Base-by-base conservation (phyloP, 2,888 invertebrate species). In the Acanthosoma haemorrhoidale region DNA sequence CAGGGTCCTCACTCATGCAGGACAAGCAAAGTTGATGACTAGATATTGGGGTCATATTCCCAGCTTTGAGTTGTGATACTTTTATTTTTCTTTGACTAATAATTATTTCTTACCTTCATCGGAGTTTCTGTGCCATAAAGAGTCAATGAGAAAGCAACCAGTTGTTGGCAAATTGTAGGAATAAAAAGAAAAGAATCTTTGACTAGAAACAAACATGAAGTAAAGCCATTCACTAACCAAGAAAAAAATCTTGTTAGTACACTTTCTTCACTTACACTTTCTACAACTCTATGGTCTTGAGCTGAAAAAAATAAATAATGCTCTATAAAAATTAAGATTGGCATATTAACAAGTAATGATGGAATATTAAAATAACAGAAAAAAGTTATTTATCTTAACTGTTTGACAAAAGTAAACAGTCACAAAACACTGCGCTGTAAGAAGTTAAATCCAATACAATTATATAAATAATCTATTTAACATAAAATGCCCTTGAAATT, bases 171-270 rank as follows among this genome's bases (percentile, higher is more conserved):
- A 34, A 67, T 57, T 8, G 57, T 67, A 36, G 67, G 67, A 31
- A 67, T 67, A 25, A 32, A 67, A 5, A 67, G 67, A 29, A 67
- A 51, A 18, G 67, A 67, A 18, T 67, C 67, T 57, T 51, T 67
- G 51, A 67, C 67, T 57, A 67, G 67, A 67, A 4, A 21, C 15
- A 64, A 64, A 64, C 25, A 25, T 6, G 64, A 64, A 29, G 39
- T 25, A 16, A 64, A 25, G 25, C 39, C 18, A 41, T 15, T 25
- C 21, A 34, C 29, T 21, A 39, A 18, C 41, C 16, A 64, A n/a
- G 64, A 39, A 13, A 64, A 15, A 2, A 64, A 64, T 15, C 25
- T 51, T 25, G 29, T 51, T 25, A 25, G 51, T 25, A 51, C 29
- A 25, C 51, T 51, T 51, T 51, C 25, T 51, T 25, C 51, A 51